Conservation (phyloP, 2,888 invertebrate species). For the Phaonia tiefii region DNA sequence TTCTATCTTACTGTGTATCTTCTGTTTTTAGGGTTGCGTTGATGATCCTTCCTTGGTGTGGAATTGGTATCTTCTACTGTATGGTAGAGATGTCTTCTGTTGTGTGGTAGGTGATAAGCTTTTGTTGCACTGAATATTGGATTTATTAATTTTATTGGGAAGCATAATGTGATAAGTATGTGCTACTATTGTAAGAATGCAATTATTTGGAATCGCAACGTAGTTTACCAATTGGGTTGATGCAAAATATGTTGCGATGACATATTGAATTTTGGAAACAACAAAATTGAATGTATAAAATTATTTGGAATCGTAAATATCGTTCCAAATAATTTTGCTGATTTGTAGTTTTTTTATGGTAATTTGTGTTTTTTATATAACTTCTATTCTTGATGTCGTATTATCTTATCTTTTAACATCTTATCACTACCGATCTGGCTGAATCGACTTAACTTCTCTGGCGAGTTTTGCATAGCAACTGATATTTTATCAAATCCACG, state of each 20-base stretch:
- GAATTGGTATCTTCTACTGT: too few relatives aligned
- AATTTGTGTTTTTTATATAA: slow-evolving; percentile 1
- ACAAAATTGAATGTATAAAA: slow-evolving; percentile 2
- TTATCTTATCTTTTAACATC: too few relatives aligned
- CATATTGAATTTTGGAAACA: neutral
- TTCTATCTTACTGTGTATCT: too few relatives aligned
- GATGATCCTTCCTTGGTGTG: too few relatives aligned
- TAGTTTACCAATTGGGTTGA: slow-evolving; percentile 1
- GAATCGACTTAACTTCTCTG: too few relatives aligned
- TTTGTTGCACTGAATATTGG: too few relatives aligned
- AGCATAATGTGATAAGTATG: slow-evolving; percentile 2
- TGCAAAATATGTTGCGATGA: neutral
- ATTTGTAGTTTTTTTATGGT: neutral
- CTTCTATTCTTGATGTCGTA: neutral
- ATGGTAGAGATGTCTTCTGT: too few relatives aligned
- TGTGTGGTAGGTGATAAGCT: too few relatives aligned
- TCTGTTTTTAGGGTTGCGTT: too few relatives aligned
- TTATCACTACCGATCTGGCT: too few relatives aligned
- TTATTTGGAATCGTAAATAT: slow-evolving; percentile 11
- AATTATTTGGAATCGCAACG: slow-evolving; percentile 8
- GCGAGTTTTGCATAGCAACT: too few relatives aligned
- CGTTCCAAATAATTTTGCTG: slow-evolving; percentile 11
- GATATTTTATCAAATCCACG: too few relatives aligned
- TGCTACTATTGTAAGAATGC: neutral
- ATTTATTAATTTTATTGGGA: neutral